Evolutionary conservation across 2,797 vertebrate species (phyloP), one percentile per base, ranked within the genome.

Genomic region (Spheniscus humboldti): DNA sequence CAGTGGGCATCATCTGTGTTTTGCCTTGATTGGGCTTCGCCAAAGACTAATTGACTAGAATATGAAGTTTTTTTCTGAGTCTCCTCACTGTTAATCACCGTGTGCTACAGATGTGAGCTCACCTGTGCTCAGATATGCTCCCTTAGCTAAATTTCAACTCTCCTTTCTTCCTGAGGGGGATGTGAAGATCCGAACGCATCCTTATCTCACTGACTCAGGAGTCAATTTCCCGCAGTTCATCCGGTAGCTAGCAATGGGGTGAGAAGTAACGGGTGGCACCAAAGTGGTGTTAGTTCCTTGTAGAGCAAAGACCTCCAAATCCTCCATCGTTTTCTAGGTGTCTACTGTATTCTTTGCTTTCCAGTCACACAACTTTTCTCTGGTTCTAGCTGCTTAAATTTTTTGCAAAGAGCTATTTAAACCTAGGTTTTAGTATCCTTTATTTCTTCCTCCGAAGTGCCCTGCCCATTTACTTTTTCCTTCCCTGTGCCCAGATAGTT

Each of bases 1-100:
- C 85, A 74, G 76, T 90, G 97, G 95, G 94, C 86, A 53, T 97
- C 97, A 92, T 92, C 94, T 92, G 91, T 95, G 94, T 95, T 94
- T 97, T 96, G 97, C 97, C 96, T 97, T 94, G 93, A 88, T 86
- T 94, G 97, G 97, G 94, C 93, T 98, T 98, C 86, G 85, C 98
- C 98, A 98, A 98, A 98, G 97, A 98, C 93, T 87, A 45, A 88
- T 48, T 92, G 69, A 96, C 89, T 85, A 94, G 86, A 97, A 94
- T 82, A 76, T 75, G 89, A 94, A 90, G 11, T 63, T 90, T 87
- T 88, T 77, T 67, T 83, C 87, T 84, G 52, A 37, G 86, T 91
- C 90, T 95, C 64, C 93, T 96, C 86, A 25, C 94, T 95, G 68
- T 84, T 79, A 71, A 2, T 39, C 85, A 55, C 88, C 0, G 4